phyloP scores from a whole-genome alignment of 2,797 vertebrate genomes.

The Xenops minutus region DNA sequence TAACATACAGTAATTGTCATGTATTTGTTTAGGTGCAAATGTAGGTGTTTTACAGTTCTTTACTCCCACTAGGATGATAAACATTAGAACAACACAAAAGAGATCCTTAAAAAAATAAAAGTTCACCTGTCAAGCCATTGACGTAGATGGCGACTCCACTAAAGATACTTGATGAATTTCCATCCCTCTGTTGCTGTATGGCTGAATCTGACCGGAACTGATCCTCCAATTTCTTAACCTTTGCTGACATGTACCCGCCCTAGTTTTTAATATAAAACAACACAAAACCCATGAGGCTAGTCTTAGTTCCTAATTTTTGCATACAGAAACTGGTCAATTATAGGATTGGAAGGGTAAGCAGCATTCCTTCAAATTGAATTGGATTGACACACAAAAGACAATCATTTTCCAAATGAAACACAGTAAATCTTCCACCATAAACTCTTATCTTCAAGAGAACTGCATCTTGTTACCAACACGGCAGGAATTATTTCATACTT shows the following conservation, averaged over 20 bases:
- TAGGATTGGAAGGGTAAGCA: background rate
- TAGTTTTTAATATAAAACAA: slow-evolving; percentile 68
- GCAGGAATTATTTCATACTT: background rate
- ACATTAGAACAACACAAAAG: background rate
- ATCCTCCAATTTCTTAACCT: slow-evolving; percentile 92
- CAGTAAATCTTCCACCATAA: background rate
- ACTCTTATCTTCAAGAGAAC: background rate
- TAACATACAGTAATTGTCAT: background rate
- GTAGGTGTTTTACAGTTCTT: background rate
- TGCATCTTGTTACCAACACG: background rate
- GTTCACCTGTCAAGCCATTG: slow-evolving; percentile 94
- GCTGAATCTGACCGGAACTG: slow-evolving; percentile 90
- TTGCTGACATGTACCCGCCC: slow-evolving; percentile 97
- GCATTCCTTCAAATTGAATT: background rate
- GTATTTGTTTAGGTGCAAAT: background rate
- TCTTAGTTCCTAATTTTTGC: background rate
- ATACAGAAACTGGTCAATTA: background rate
- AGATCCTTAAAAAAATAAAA: background rate
- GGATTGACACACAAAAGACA: background rate
- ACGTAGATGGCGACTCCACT: slow-evolving; percentile 94
- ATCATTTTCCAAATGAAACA: background rate
- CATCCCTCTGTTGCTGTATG: slow-evolving; percentile 85
- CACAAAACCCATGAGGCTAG: background rate
- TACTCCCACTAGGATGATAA: background rate
- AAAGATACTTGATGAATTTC: slow-evolving; percentile 86